A percentile compares a stretch with the other conserved stretches of the same genome.
These are phyloP conservation scores for Scartelaos histophorus DNA, from an alignment of 2,113 vertebrate genomes.

Conservation along the genomic window DNA sequence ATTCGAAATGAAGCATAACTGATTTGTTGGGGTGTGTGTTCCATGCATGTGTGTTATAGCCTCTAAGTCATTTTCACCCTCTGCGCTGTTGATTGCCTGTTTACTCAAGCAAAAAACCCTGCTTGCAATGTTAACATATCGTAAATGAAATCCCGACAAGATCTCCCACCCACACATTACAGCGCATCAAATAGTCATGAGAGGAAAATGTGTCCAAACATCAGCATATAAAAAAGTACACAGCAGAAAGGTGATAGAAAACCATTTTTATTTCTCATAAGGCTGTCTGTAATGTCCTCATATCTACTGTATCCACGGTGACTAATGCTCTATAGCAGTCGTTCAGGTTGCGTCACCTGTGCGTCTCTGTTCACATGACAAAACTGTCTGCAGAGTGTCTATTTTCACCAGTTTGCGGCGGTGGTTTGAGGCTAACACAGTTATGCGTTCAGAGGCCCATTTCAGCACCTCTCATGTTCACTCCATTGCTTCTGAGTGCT, in stretches of 20 bases:
- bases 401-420: slow-evolving; percentile 26
- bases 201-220: slow-evolving; percentile 47
- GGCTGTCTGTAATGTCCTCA: slow-evolving; percentile 70
- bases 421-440: slow-evolving; percentile 63
- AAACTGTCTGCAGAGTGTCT: slow-evolving; percentile 25
- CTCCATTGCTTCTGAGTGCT: slow-evolving; percentile 42
- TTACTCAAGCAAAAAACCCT: slow-evolving; percentile 57
- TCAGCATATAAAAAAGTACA: slow-evolving; percentile 50
- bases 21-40: slow-evolving; percentile 52
- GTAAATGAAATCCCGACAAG: slow-evolving; percentile 58
- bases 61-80: slow-evolving; percentile 59
- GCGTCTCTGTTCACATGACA: slow-evolving; percentile 58
- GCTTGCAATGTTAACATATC: slow-evolving; percentile 57
- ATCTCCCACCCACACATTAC: slow-evolving; percentile 51
- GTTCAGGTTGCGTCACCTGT: slow-evolving; percentile 48
- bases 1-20: slow-evolving; percentile 66
- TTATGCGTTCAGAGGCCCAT: slow-evolving; percentile 56
- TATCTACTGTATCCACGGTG: slow-evolving; percentile 66
- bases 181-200: slow-evolving; percentile 49
- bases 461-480: slow-evolving; percentile 50
- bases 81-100: slow-evolving; percentile 62
- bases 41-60: slow-evolving; percentile 31
- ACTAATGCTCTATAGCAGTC: slow-evolving; percentile 60
- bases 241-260: slow-evolving; percentile 73
- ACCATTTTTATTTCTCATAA: slow-evolving; percentile 77